phyloP scores from a whole-genome alignment of 2,797 vertebrate species.

The Dallia pectoralis region DNA sequence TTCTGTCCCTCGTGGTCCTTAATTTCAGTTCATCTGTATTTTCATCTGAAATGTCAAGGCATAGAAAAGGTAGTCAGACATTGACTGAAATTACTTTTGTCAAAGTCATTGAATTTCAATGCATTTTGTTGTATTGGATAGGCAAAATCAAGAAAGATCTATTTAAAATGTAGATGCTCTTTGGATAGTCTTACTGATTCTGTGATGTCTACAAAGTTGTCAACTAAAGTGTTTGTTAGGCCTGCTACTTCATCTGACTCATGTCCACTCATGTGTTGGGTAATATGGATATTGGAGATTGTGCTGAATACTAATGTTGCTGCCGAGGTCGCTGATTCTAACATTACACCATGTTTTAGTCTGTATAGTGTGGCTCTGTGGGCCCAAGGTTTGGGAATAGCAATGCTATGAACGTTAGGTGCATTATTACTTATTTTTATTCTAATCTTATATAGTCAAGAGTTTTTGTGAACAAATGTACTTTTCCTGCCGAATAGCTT shows the following conservation, averaged over 20 bases:
- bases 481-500: background rate
- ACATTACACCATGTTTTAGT: background rate
- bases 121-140: too few relatives aligned
- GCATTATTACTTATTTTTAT: background rate
- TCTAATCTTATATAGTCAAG: background rate
- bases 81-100: too few relatives aligned
- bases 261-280: constrained; percentile 1
- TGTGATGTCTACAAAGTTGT: background rate
- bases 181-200: too few relatives aligned
- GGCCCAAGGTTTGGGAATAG: background rate
- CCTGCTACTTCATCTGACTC: background rate
- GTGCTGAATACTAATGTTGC: background rate
- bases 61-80: too few relatives aligned
- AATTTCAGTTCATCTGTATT: too few relatives aligned
- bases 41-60: too few relatives aligned
- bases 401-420: background rate
- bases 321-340: background rate
- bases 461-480: background rate
- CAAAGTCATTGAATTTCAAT: too few relatives aligned
- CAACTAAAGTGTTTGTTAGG: background rate
- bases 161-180: too few relatives aligned
- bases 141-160: too few relatives aligned
- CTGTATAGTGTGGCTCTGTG: background rate
- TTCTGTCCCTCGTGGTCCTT: too few relatives aligned
- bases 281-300: background rate